Conservation (phyloP, 2,888 invertebrate species). For the Morpho achilles region DNA sequence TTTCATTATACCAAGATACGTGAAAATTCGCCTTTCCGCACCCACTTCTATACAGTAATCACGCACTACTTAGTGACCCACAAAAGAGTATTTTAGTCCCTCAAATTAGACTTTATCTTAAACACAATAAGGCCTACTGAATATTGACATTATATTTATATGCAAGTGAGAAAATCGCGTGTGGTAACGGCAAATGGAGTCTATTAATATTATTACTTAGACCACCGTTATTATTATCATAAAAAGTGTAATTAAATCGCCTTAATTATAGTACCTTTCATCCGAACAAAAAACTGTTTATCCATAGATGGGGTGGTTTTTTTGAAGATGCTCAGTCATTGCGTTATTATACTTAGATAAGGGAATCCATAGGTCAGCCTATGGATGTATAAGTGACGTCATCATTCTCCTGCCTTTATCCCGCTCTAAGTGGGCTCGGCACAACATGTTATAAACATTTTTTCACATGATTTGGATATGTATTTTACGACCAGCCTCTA, state of each 20-base stretch:
- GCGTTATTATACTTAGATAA: no score
- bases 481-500: no score
- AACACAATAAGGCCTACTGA: background rate
- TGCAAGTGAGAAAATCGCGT: constrained; percentile 20
- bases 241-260: constrained; percentile 14
- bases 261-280: constrained; percentile 5
- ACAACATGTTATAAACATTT: no score
- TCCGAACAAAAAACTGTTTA: background rate
- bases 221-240: constrained; percentile 10
- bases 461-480: no score
- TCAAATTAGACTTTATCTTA: constrained; percentile 5
- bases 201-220: constrained; percentile 27
- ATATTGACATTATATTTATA: background rate
- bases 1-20: constrained; percentile 55
- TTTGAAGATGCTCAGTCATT: no score
- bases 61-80: constrained; percentile 15
- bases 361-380: no score
- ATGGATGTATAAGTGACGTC: no score
- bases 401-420: no score
- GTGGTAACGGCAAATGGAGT: constrained; percentile 18
- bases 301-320: no score
- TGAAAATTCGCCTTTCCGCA: constrained; percentile 52
- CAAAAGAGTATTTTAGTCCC: background rate
- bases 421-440: no score
- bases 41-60: constrained; percentile 45